Conservation (phyloP, 2,888 invertebrate species). For the Dryobota labecula region DNA sequence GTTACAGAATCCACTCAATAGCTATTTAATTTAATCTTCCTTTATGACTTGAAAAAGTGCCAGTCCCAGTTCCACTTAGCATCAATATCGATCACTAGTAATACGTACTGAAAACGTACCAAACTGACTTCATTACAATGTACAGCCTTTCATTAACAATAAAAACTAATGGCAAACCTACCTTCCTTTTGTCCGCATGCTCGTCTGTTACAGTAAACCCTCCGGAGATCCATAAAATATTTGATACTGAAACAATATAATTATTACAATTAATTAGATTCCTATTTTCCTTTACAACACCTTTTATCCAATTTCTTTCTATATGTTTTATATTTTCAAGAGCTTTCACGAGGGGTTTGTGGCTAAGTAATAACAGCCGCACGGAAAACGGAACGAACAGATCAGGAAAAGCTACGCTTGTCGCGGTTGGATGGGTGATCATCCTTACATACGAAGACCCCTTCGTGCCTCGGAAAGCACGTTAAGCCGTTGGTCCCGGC, state of each 20-base stretch:
- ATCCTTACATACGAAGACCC: too few relatives aligned
- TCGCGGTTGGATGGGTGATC: too few relatives aligned
- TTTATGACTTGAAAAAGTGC: neutral
- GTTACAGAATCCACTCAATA: too few relatives aligned
- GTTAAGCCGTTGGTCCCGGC: too few relatives aligned
- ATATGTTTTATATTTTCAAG: neutral
- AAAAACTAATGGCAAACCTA: slow-evolving; percentile 7
- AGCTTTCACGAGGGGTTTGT: too few relatives aligned
- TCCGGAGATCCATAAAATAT: slow-evolving; percentile 1
- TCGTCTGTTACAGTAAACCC: neutral
- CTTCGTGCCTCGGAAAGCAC: too few relatives aligned
- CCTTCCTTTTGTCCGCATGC: neutral
- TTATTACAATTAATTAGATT: slow-evolving; percentile 8
- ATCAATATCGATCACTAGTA: neutral
- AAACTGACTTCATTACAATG: neutral
- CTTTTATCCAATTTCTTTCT: slow-evolving; percentile 1
- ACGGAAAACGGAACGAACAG: too few relatives aligned
- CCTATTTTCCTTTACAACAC: neutral
- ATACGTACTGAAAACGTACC: neutral
- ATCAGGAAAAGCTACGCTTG: too few relatives aligned
- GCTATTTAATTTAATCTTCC: neutral
- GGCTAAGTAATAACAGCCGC: too few relatives aligned
- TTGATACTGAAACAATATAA: slow-evolving; percentile 10
- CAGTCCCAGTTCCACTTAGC: neutral
- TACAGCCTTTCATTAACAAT: slow-evolving; percentile 2